Evolutionary conservation across 2,888 invertebrate genomes (phyloP).

Genomic region (Synanthedon andrenaeformis): DNA sequence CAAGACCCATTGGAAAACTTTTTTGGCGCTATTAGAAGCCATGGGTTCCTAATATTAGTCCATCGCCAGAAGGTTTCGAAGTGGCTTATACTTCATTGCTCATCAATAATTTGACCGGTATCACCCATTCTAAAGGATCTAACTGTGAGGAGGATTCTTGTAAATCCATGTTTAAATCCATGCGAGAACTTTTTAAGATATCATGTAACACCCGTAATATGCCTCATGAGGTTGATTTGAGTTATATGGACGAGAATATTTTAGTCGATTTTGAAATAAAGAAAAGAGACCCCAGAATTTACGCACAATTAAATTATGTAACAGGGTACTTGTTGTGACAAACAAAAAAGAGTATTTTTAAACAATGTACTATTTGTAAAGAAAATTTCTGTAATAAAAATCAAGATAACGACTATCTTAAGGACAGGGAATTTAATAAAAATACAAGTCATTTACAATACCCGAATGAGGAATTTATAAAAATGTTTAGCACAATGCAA

Average conservation of each 20-base stretch:
- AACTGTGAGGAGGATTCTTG: constrained; percentile 4
- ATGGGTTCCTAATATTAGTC: constrained; percentile 3
- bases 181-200: neutral
- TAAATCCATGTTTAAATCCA: neutral
- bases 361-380: neutral
- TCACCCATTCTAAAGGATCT: constrained; percentile 1
- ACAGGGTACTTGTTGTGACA: neutral
- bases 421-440: neutral
- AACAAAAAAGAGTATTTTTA: neutral
- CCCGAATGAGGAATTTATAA: neutral
- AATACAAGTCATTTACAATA: neutral
- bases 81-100: constrained; percentile 1
- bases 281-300: neutral
- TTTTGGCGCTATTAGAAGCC: constrained; percentile 4
- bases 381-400: neutral
- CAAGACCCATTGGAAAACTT: constrained; percentile 6
- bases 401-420: neutral
- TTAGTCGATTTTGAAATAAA: neutral
- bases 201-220: neutral
- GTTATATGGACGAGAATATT: neutral
- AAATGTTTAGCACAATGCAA: neutral
- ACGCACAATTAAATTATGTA: neutral
- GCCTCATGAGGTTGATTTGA: neutral
- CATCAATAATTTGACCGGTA: constrained; percentile 4
- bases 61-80: constrained; percentile 3